phyloP scores from a whole-genome alignment of 2,113 vertebrate genomes.

The Anser brachyrhynchus region DNA sequence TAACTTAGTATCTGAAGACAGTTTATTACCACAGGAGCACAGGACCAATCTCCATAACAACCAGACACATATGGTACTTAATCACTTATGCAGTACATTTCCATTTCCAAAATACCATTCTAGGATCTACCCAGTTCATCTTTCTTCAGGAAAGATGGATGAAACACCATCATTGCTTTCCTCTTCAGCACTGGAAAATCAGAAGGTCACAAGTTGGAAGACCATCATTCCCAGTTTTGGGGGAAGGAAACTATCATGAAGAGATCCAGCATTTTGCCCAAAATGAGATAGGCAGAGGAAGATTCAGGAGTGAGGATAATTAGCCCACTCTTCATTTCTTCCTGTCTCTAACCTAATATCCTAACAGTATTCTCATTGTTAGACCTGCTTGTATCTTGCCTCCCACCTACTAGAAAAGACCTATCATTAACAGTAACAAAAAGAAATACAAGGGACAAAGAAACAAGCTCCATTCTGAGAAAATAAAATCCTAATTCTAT shows the following conservation, averaged over 20 bases:
- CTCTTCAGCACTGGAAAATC: not conserved
- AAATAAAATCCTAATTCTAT: not conserved
- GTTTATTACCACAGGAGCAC: not conserved
- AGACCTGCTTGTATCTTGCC: not conserved
- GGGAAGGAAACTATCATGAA: not conserved
- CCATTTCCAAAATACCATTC: not conserved
- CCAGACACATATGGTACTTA: slow-evolving; percentile 23
- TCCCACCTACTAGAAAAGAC: not conserved
- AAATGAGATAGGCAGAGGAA: not conserved
- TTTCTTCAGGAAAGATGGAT: not conserved
- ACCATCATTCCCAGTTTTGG: not conserved
- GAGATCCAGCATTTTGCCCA: not conserved
- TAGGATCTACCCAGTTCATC: not conserved
- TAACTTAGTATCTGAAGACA: not conserved
- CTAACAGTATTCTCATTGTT: accelerated
- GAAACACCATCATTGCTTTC: not conserved
- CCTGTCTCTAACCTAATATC: not conserved
- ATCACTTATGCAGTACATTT: not conserved
- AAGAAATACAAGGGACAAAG: not conserved
- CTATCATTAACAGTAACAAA: not conserved
- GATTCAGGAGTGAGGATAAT: not conserved
- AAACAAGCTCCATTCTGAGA: not conserved
- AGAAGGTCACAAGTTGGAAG: not conserved
- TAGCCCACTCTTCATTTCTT: not conserved
- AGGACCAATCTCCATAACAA: slow-evolving; percentile 51